These are phyloP conservation scores for Pardosa pseudoannulata DNA, from an alignment of 2,888 invertebrate genomes.

Conservation along the genomic window DNA sequence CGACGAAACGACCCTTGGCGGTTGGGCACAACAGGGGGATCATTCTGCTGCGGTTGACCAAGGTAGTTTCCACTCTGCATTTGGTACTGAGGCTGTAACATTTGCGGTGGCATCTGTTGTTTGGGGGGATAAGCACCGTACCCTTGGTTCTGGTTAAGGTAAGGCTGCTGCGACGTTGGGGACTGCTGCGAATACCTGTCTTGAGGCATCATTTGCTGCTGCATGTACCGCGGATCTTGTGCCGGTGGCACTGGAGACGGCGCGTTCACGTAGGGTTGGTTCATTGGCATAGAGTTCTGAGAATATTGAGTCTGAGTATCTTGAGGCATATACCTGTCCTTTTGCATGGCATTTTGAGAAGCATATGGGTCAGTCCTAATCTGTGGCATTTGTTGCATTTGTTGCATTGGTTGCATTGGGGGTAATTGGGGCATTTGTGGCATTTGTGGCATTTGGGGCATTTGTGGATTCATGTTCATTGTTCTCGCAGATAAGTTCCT, in stretches of 20 bases:
- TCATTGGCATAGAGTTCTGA: constrained; percentile 25
- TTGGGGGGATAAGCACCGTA: constrained; percentile 32
- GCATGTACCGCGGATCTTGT: constrained; percentile 47
- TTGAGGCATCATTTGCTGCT: constrained; percentile 39
- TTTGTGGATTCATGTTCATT: constrained; percentile 11
- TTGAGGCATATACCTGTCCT: constrained; percentile 41
- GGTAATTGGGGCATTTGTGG: constrained; percentile 9
- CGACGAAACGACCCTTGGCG: constrained; percentile 64
- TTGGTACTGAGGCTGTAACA: constrained; percentile 35
- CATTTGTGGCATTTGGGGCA: too few species aligned
- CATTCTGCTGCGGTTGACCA: constrained; percentile 28
- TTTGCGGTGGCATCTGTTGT: constrained; percentile 24
- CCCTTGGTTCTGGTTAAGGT: constrained; percentile 44
- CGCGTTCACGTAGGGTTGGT: constrained; percentile 33
- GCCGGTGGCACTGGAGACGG: constrained; percentile 8
- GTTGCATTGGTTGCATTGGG: not conserved
- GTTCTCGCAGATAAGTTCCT: constrained; percentile 28
- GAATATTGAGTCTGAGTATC: constrained; percentile 32
- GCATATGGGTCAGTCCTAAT: constrained; percentile 3
- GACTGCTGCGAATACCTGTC: constrained; percentile 30
- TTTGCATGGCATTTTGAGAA: not conserved
- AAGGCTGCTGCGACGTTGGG: constrained; percentile 19
- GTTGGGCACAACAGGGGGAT: constrained; percentile 58
- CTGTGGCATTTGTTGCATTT: constrained; percentile 14
- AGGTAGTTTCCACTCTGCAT: constrained; percentile 50